Evolutionary conservation across 2,888 invertebrate species (phyloP).

Genomic region (Saturnia pavonia): DNA sequence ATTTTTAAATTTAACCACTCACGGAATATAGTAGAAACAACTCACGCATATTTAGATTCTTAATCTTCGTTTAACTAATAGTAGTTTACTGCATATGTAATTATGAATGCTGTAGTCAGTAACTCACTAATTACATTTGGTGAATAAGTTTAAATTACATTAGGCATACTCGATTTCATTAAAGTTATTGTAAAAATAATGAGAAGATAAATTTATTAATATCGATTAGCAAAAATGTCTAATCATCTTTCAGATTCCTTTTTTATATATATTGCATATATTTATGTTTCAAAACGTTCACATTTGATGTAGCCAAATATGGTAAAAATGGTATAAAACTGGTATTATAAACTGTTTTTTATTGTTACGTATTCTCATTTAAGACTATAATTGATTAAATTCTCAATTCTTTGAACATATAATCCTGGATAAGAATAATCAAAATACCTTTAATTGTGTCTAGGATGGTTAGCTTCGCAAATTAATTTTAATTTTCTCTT

Average conservation of each 20-base stretch:
- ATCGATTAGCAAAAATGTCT: background rate
- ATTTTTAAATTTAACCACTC: background rate
- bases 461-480: background rate
- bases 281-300: no score
- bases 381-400: no score
- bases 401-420: no score
- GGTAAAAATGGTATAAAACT: no score
- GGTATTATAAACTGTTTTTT: no score
- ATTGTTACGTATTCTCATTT: no score
- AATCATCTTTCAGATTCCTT: background rate
- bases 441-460: background rate
- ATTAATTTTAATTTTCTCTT: background rate
- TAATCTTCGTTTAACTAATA: background rate
- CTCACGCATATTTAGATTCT: background rate
- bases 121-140: background rate
- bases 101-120: background rate
- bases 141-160: background rate
- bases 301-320: no score
- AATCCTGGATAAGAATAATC: background rate
- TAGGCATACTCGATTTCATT: background rate
- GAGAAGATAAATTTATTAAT: background rate
- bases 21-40: background rate
- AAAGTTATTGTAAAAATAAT: background rate
- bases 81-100: constrained; percentile 2
- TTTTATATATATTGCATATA: background rate